Evolutionary conservation across 2,797 vertebrate species (phyloP).

Genomic region (Chrosomus eos): DNA sequence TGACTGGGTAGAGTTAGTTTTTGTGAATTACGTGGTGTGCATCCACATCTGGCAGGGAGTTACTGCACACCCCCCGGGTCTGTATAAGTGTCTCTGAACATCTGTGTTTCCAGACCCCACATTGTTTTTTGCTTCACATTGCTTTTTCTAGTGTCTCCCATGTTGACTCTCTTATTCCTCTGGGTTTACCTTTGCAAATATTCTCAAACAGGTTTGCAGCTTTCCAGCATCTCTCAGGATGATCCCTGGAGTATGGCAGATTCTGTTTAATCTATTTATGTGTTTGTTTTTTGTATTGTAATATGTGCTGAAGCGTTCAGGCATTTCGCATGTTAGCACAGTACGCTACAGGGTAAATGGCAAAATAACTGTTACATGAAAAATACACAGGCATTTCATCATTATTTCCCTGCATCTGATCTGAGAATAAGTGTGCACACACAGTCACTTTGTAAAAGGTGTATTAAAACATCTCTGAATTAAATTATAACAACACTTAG

Average conservation of each 20-base stretch:
- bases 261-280: conserved; percentile 47
- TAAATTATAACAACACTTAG: background rate
- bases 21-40: conserved; percentile 68
- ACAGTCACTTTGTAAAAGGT: background rate
- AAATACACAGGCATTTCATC: conserved; percentile 3
- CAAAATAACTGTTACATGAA: conserved; percentile 13
- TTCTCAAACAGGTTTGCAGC: conserved; percentile 56
- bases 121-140: conserved; percentile 69
- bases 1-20: conserved; percentile 64
- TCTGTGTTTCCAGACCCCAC: conserved; percentile 78
- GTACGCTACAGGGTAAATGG: conserved; percentile 21
- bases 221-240: conserved; percentile 55
- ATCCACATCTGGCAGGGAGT: conserved; percentile 81
- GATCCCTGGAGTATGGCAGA: conserved; percentile 5
- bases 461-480: background rate
- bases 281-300: conserved; percentile 16
- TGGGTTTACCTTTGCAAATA: conserved; percentile 59
- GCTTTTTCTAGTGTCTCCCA: conserved; percentile 55
- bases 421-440: background rate
- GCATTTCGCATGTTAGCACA: conserved; percentile 26
- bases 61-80: conserved; percentile 70
- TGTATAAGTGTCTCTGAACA: conserved; percentile 71
- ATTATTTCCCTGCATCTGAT: conserved; percentile 24
- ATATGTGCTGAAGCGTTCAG: conserved; percentile 32
- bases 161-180: conserved; percentile 54